Conservation (phyloP, 2,888 invertebrate genomes). For the Papilio demoleus region DNA sequence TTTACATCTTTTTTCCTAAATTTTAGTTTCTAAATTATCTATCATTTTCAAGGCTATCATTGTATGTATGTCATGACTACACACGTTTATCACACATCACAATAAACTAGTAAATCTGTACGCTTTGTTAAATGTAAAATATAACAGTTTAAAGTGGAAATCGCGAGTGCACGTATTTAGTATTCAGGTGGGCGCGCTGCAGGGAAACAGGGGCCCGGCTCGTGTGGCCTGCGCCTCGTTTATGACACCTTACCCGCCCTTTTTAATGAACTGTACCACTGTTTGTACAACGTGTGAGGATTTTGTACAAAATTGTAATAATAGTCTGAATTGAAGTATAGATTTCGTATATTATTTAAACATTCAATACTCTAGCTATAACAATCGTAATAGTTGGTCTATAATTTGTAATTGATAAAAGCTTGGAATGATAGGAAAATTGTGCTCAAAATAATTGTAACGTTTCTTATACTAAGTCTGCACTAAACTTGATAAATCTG, state of each 20-base stretch:
- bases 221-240: constrained; percentile 51
- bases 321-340: neutral
- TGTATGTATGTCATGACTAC: too few relatives aligned
- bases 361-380: neutral
- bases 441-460: too few relatives aligned
- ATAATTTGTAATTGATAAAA: too few relatives aligned
- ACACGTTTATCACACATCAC: too few relatives aligned
- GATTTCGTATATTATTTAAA: neutral
- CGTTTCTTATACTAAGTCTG: too few relatives aligned
- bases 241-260: constrained; percentile 48
- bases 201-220: constrained; percentile 49
- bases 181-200: constrained; percentile 47
- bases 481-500: too few relatives aligned
- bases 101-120: neutral
- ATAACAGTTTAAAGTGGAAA: constrained; percentile 25
- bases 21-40: too few relatives aligned
- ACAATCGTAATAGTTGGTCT: too few relatives aligned
- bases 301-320: neutral
- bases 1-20: too few relatives aligned
- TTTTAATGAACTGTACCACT: constrained; percentile 48
- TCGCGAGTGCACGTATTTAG: constrained; percentile 43
- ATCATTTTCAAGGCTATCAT: too few relatives aligned
- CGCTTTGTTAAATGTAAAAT: neutral
- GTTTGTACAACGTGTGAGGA: neutral
- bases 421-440: too few relatives aligned